Percentiles rank a stretch among this genome's conserved stretches.
These are phyloP conservation scores for Rapana venosa DNA, from an alignment of 2,888 invertebrate species.

Conservation along the genomic window DNA sequence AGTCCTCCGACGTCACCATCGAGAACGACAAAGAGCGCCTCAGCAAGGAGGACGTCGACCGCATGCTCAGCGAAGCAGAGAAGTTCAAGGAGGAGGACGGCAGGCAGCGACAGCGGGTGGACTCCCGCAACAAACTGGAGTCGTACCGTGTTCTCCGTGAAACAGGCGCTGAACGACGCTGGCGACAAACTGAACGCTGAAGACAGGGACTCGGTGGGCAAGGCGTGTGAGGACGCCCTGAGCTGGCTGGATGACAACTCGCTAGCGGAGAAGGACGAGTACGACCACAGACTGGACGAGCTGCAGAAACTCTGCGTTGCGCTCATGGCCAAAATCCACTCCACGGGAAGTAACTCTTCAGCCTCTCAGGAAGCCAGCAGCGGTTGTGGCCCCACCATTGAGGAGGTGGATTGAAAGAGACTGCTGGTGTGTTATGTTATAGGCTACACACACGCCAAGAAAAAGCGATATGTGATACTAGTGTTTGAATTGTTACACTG, in stretches of 20 bases:
- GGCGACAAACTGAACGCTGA: slow-evolving; percentile 81
- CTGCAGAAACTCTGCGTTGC: slow-evolving; percentile 87
- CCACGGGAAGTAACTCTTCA: slow-evolving; percentile 31
- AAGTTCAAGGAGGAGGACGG: slow-evolving; percentile 75
- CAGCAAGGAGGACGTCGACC: slow-evolving; percentile 90
- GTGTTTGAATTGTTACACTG: too few relatives aligned
- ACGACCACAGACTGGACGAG: slow-evolving; percentile 87
- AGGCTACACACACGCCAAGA: too few relatives aligned
- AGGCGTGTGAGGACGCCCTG: slow-evolving; percentile 81
- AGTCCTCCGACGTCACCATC: slow-evolving; percentile 89
- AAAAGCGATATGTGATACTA: too few relatives aligned
- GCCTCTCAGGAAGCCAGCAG: slow-evolving; percentile 53
- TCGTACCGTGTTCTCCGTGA: slow-evolving; percentile 75
- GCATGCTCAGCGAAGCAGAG: slow-evolving; percentile 80
- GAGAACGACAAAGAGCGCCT: slow-evolving; percentile 92
- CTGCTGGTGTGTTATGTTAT: neutral
- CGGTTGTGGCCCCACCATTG: slow-evolving; percentile 80
- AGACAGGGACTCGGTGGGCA: slow-evolving; percentile 84
- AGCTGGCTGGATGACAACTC: slow-evolving; percentile 90
- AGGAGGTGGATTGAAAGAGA: slow-evolving; percentile 81
- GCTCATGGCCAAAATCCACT: slow-evolving; percentile 84
- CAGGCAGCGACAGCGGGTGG: slow-evolving; percentile 68
- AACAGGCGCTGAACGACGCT: slow-evolving; percentile 83
- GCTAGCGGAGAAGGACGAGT: slow-evolving; percentile 71
- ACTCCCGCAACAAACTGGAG: slow-evolving; percentile 71